These are phyloP conservation scores for Microchirus variegatus DNA, from an alignment of 2,797 vertebrate genomes.

Conservation along the genomic window DNA sequence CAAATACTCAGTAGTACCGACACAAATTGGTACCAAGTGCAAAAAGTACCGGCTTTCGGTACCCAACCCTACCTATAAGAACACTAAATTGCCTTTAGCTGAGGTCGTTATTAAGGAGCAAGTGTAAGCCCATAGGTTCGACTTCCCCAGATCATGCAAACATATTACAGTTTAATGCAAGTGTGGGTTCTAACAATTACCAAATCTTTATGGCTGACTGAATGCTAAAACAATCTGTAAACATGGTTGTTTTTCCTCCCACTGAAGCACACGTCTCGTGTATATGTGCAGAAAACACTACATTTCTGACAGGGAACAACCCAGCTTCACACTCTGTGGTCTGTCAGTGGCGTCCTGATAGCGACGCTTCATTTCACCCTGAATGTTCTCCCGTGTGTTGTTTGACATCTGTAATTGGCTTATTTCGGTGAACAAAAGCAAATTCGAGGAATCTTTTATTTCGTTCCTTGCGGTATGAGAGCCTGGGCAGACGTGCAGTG, in stretches of 20 bases:
- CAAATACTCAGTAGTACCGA: no score
- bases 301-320: slow-evolving; percentile 42
- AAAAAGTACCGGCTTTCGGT: no score
- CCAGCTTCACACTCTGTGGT: slow-evolving; percentile 46
- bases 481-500: slow-evolving; percentile 54
- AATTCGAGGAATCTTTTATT: slow-evolving; percentile 44
- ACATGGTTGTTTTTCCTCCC: slow-evolving; percentile 24
- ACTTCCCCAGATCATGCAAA: slow-evolving; percentile 28
- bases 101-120: slow-evolving; percentile 38
- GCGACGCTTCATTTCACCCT: slow-evolving; percentile 58
- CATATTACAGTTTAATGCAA: slow-evolving; percentile 9
- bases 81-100: slow-evolving; percentile 10
- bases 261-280: slow-evolving; percentile 11
- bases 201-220: slow-evolving; percentile 50
- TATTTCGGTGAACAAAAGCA: slow-evolving; percentile 56
- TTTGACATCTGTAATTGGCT: slow-evolving; percentile 57
- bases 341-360: slow-evolving; percentile 54
- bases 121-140: slow-evolving; percentile 26
- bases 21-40: no score
- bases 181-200: slow-evolving; percentile 28
- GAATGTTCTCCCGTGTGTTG: slow-evolving; percentile 38
- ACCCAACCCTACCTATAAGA: no score
- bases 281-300: slow-evolving; percentile 18
- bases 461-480: slow-evolving; percentile 29
- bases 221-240: slow-evolving; percentile 44